A percentile compares a stretch with the other conserved stretches of the same genome.
phyloP scores from a whole-genome alignment of 2,113 vertebrate genomes.

The Girardinichthys multiradiatus region DNA sequence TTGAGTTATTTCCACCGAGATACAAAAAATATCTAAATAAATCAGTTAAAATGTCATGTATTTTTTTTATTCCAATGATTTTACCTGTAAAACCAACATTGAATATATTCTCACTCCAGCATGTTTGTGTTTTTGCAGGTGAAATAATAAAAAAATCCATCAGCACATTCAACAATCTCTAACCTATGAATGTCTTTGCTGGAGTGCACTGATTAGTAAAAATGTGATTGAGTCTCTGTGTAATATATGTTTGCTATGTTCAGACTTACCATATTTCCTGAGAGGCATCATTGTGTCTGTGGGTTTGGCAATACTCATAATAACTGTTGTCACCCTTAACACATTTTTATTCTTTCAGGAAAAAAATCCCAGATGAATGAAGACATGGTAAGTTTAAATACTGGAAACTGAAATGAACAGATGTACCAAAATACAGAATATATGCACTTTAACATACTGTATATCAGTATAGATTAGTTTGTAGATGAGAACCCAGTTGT shows the following conservation, averaged over 20 bases:
- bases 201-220: background rate
- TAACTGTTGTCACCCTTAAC: background rate
- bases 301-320: background rate
- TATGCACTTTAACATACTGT: background rate
- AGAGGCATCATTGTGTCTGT: background rate
- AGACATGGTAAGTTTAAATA: background rate
- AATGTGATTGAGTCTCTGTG: background rate
- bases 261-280: too few species aligned
- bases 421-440: background rate
- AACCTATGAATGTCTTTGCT: background rate
- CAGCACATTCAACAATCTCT: background rate
- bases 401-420: background rate
- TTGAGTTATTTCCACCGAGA: too few species aligned
- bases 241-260: background rate
- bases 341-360: background rate
- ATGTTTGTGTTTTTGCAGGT: background rate
- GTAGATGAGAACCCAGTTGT: too few species aligned
- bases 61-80: too few species aligned
- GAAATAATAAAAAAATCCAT: background rate
- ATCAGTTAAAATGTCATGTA: too few species aligned
- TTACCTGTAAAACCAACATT: too few species aligned
- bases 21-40: too few species aligned
- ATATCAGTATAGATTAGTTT: background rate
- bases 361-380: background rate
- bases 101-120: background rate